Conservation (phyloP, 2,113 vertebrate genomes). For the Nicator chloris region DNA sequence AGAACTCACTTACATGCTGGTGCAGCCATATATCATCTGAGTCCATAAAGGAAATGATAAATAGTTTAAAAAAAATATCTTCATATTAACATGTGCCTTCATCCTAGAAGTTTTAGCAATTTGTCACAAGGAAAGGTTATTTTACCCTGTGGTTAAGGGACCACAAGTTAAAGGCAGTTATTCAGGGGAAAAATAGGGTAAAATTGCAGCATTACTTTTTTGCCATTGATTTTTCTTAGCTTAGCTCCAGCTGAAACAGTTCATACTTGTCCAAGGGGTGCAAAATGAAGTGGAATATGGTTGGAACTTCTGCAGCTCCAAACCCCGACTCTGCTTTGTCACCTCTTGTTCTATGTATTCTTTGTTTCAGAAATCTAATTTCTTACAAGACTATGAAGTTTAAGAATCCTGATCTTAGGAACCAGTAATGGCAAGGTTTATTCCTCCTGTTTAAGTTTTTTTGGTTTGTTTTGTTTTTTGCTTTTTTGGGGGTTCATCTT, state of each 20-base stretch:
- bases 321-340: neutral
- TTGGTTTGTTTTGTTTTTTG: neutral
- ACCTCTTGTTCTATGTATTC: neutral
- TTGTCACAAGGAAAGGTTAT: neutral
- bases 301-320: neutral
- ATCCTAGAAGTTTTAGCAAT: neutral
- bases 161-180: neutral
- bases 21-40: neutral
- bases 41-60: neutral
- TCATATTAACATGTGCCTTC: neutral
- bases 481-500: rapidly evolving
- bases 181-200: neutral
- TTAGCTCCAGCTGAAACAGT: neutral
- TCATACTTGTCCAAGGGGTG: neutral
- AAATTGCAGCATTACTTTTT: neutral
- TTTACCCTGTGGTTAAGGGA: neutral
- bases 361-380: neutral
- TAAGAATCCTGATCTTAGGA: neutral
- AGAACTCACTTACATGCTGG: neutral
- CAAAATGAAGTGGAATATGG: neutral
- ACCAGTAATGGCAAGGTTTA: neutral
- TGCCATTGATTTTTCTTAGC: neutral
- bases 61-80: neutral
- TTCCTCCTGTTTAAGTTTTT: neutral
- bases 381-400: neutral